Conservation (phyloP, 2,888 invertebrate genomes). For the Rhopalosiphum nymphaeae region DNA sequence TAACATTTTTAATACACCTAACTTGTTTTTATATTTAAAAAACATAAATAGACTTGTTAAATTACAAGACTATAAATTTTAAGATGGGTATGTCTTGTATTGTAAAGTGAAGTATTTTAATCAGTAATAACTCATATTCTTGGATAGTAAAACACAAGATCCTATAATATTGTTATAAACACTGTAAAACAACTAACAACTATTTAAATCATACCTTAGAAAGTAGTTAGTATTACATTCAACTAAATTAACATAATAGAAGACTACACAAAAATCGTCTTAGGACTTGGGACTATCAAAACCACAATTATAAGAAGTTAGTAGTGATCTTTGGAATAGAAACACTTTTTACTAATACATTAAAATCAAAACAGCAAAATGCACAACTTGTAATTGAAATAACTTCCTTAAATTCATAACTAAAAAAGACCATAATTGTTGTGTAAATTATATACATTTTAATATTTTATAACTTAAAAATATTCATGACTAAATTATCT, state of each 20-base stretch:
- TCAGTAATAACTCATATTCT: conserved; percentile 36
- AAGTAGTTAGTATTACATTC: conserved; percentile 49
- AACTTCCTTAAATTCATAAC: neutral
- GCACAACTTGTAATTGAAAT: neutral
- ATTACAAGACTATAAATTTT: conserved; percentile 43
- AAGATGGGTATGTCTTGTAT: conserved; percentile 39
- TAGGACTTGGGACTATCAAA: conserved; percentile 34
- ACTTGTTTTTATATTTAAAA: conserved; percentile 52
- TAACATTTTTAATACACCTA: conserved; percentile 61
- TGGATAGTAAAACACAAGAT: conserved; percentile 58
- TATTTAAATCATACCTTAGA: conserved; percentile 58
- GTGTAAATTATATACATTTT: conserved; percentile 41
- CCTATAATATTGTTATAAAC: conserved; percentile 45
- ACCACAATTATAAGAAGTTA: conserved; percentile 26
- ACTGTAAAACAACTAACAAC: conserved; percentile 49
- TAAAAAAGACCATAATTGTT: conserved; percentile 13
- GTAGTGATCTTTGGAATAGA: conserved; percentile 15
- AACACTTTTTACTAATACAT: conserved; percentile 14
- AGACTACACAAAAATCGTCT: conserved; percentile 57
- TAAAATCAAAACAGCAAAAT: conserved; percentile 14
- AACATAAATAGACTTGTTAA: conserved; percentile 43
- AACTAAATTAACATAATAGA: conserved; percentile 48
- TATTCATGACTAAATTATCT: conserved; percentile 10
- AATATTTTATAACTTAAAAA: neutral
- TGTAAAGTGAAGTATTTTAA: conserved; percentile 48